Percentiles rank a stretch among this genome's conserved stretches.
phyloP scores from a whole-genome alignment of 2,888 invertebrate genomes.

The Trichogramma dendrolimi region DNA sequence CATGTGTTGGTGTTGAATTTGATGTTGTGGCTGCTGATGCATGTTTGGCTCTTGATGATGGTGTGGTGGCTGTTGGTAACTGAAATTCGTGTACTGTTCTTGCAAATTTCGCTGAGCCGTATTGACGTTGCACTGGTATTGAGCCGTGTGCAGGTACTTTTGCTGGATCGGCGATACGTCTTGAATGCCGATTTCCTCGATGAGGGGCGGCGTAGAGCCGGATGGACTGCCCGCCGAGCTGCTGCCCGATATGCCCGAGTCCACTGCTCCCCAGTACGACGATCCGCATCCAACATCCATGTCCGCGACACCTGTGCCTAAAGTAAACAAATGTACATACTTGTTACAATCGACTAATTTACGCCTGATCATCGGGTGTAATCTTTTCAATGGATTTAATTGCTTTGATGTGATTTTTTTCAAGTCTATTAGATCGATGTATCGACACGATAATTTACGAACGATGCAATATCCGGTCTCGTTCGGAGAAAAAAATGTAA shows the following conservation, averaged over 20 bases:
- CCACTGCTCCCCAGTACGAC: conserved; percentile 47
- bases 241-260: conserved; percentile 49
- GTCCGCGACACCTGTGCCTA: conserved; percentile 35
- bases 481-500: too few relatives aligned
- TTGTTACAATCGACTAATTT: too few relatives aligned
- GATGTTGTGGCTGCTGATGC: background rate
- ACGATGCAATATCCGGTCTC: too few relatives aligned
- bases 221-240: conserved; percentile 48
- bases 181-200: conserved; percentile 47
- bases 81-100: conserved; percentile 18
- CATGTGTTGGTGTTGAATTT: conserved; percentile 1
- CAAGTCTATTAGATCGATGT: background rate
- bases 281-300: conserved; percentile 42
- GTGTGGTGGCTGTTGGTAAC: conserved; percentile 20
- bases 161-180: conserved; percentile 42
- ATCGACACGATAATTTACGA: background rate
- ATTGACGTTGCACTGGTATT: conserved; percentile 32
- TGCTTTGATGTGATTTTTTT: background rate
- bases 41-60: conserved; percentile 26
- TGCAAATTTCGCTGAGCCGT: conserved; percentile 32
- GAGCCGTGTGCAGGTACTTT: conserved; percentile 33
- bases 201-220: conserved; percentile 47
- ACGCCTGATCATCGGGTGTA: too few relatives aligned
- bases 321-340: too few relatives aligned
- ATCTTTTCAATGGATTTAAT: too few relatives aligned